Evolutionary conservation across 2,797 vertebrate species (phyloP).

Genomic region (Orientallactaga sibirica): DNA sequence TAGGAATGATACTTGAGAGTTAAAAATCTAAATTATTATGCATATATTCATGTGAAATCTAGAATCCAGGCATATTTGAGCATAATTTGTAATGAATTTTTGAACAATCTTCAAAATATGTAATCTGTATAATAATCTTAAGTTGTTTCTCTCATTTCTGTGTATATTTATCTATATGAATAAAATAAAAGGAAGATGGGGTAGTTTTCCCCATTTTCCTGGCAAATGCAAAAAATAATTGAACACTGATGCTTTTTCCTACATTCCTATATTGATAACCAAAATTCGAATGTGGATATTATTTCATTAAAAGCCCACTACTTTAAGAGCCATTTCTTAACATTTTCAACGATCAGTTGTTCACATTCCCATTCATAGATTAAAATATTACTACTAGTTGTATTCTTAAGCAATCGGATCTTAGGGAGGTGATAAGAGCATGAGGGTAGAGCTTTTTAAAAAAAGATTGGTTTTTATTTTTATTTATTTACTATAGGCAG

Average conservation of each 20-base stretch:
- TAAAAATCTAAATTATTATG: background rate
- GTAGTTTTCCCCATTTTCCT: background rate
- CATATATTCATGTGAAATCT: background rate
- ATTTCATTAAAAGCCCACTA: too few relatives aligned
- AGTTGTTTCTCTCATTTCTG: background rate
- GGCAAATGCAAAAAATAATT: too few relatives aligned
- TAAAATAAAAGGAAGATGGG: background rate
- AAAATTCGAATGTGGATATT: background rate
- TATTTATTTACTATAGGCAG: too few relatives aligned
- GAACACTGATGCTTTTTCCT: background rate
- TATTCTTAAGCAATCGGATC: background rate
- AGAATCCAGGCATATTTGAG: conserved; percentile 5
- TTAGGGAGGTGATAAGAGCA: background rate
- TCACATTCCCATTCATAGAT: too few relatives aligned
- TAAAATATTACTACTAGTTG: too few relatives aligned
- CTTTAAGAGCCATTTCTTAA: too few relatives aligned
- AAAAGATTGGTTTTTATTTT: too few relatives aligned
- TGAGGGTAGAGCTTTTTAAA: background rate
- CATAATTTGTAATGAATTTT: background rate
- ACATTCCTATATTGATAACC: background rate
- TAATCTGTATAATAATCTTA: background rate
- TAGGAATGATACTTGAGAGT: background rate
- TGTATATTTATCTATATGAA: background rate
- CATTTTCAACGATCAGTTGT: too few relatives aligned
- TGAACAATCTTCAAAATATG: background rate